These are phyloP conservation scores for Hipposideros larvatus DNA, from an alignment of 2,797 vertebrate species.

Conservation along the genomic window DNA sequence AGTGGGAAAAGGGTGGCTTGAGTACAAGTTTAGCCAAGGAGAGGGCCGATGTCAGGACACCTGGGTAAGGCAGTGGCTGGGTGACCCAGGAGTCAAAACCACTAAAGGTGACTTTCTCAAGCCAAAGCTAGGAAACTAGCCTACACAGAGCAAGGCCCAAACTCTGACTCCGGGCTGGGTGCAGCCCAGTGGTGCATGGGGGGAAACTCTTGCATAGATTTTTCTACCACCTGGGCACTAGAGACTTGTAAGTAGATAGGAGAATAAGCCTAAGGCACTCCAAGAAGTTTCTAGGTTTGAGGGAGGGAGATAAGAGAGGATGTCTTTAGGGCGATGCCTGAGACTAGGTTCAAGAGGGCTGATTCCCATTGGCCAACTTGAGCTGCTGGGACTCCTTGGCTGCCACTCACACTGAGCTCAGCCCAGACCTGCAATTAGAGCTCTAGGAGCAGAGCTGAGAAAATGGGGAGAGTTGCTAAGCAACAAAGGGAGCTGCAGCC, in stretches of 20 bases:
- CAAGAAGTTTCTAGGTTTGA: constrained; percentile 17
- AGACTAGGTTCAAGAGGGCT: neutral
- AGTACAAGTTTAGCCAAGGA: neutral
- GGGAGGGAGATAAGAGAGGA: neutral
- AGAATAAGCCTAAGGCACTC: neutral
- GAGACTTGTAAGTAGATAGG: constrained; percentile 6
- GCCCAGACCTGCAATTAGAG: constrained; percentile 85
- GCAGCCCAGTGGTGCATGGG: neutral
- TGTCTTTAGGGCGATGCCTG: neutral
- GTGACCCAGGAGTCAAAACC: constrained; percentile 18
- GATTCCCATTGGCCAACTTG: constrained; percentile 51
- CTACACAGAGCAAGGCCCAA: neutral
- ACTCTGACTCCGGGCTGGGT: neutral
- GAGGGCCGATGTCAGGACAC: neutral
- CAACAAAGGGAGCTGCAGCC: constrained; percentile 87
- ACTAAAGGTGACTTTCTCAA: constrained; percentile 43
- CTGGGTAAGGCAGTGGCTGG: neutral
- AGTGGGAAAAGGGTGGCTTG: neutral
- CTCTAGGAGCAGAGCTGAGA: constrained; percentile 81
- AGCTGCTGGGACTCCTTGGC: constrained; percentile 67
- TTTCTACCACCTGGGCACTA: constrained; percentile 41
- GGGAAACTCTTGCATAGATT: neutral
- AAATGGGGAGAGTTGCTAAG: constrained; percentile 89
- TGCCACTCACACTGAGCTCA: constrained; percentile 77
- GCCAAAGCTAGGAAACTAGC: constrained; percentile 35